Evolutionary conservation across 1,140 invertebrate species (phyloP), one percentile per base, ranked within the genome.

Genomic region (Lordiphosa collinella): DNA sequence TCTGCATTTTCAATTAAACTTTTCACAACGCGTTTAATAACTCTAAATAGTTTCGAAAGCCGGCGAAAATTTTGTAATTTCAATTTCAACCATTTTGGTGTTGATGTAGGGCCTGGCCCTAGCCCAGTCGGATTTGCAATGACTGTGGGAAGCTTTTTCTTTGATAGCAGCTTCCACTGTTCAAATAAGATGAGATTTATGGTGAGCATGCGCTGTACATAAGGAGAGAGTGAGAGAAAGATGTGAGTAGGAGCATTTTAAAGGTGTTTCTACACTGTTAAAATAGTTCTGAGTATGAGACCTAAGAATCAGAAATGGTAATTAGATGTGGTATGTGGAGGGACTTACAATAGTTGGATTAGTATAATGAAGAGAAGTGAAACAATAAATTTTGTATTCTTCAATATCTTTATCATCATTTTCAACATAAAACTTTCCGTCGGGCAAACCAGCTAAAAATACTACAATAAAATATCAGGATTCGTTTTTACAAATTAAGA

Each of bases 1-100:
- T 7, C 44, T 38, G 48, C 60, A 54, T 64, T 82, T 80, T 69
- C 76, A 80, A 76, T 80, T 80, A 76, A 80, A 80, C 76, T 80
- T 82, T 80, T 71, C 61, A 66, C 76, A 69, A 71, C 59, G 76
- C 57, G 55, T 74, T 82, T 82, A 76, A 80, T 82, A 80, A 76
- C 66, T 82, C 49, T 22, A 54, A 69, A 76, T 82, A 76, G 75
- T 71, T 80, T 53, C 53, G 22, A 67, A 82, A 75, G 71, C 62
- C 57, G 36, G 46, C 29, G 43, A 61, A 67, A 6, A 22, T 11
- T 11, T 53, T 53, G 25, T 34, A 29, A 32, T 53, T 56, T 49
- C 43, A 48, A 55, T 63, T 64, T 56, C 54, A 68, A 72, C 62
- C 43, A 43, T 36, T 54, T 60, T 47, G 29, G 40, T 40, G 61